Evolutionary conservation across 2,888 invertebrate species (phyloP).

Genomic region (Oxytorus armatus): DNA sequence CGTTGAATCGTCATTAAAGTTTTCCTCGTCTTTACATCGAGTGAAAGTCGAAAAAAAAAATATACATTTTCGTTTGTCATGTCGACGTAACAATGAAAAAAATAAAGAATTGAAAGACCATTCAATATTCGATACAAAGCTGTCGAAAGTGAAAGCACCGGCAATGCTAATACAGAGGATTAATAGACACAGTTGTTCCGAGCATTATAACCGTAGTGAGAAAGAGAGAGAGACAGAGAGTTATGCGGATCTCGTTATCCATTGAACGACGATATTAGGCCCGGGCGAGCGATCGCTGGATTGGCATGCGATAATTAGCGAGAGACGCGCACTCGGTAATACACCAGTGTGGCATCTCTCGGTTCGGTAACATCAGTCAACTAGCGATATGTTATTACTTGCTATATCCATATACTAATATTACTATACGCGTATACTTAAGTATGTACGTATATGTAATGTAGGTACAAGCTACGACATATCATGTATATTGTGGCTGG

Average conservation of each 20-base stretch:
- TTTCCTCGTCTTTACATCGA: background rate
- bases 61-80: background rate
- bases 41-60: background rate
- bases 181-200: constrained; percentile 15
- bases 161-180: background rate
- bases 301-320: constrained; percentile 65
- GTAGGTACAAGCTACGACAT: constrained; percentile 21
- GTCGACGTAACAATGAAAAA: background rate
- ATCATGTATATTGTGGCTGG: constrained; percentile 43
- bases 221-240: constrained; percentile 9
- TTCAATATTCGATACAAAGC: background rate
- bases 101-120: background rate
- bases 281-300: constrained; percentile 50
- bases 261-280: constrained; percentile 50
- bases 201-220: too few species aligned
- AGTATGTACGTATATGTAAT: background rate
- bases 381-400: constrained; percentile 15
- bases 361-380: constrained; percentile 21
- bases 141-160: constrained; percentile 6
- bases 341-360: constrained; percentile 19
- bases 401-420: constrained; percentile 33
- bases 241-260: constrained; percentile 55
- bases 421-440: background rate
- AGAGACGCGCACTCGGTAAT: constrained; percentile 33
- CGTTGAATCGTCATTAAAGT: background rate